Conservation (phyloP, 2,113 vertebrate species). For the Heterotis niloticus region DNA sequence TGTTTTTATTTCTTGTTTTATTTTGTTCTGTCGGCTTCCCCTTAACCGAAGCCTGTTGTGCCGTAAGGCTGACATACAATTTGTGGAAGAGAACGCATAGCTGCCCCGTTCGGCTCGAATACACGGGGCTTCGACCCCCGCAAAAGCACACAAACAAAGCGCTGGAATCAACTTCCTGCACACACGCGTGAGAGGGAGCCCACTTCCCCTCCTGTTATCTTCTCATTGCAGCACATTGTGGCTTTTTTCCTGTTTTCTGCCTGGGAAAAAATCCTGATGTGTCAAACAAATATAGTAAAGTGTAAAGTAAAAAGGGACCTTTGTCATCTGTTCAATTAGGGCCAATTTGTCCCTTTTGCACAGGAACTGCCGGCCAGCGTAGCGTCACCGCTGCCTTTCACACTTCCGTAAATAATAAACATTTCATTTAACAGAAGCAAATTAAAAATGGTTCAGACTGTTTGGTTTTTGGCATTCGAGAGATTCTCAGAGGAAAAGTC, state of each 20-base stretch:
- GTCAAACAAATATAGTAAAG: neutral
- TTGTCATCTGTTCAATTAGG: neutral
- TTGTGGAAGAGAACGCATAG: constrained; percentile 52
- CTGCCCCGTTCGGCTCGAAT: constrained; percentile 44
- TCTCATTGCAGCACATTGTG: constrained; percentile 52
- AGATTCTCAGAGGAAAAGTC: no score
- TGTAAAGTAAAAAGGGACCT: neutral
- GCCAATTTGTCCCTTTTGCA: no score
- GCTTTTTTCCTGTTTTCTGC: constrained; percentile 47
- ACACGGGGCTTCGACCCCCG: constrained; percentile 21
- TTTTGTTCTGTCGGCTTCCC: constrained; percentile 26
- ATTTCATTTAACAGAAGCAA: neutral
- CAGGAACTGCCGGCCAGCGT: no score
- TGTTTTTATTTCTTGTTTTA: constrained; percentile 39
- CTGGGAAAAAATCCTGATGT: constrained; percentile 41
- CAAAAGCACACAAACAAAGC: constrained; percentile 25
- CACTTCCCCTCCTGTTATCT: constrained; percentile 58
- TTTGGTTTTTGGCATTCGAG: no score
- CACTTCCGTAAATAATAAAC: neutral
- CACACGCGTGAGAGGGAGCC: constrained; percentile 34
- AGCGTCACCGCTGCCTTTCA: neutral
- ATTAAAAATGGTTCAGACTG: no score
- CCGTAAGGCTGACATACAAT: constrained; percentile 56
- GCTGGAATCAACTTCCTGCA: constrained; percentile 29
- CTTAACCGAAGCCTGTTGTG: constrained; percentile 24